These are phyloP conservation scores for Odiellus spinosus DNA, from an alignment of 2,888 invertebrate genomes.

Conservation along the genomic window DNA sequence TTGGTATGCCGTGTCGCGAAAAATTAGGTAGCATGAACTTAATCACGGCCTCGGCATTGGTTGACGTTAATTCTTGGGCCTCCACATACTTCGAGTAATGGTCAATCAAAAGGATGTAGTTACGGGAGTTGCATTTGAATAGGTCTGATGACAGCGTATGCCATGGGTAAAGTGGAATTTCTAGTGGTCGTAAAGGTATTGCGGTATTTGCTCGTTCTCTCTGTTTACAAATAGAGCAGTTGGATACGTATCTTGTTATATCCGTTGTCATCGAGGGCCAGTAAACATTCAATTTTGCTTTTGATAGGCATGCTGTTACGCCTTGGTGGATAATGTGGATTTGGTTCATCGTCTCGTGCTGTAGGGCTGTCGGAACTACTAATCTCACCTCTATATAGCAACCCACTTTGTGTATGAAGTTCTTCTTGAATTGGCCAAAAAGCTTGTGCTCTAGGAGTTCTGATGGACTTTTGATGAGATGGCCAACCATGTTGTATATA, in stretches of 20 bases:
- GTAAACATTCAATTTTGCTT: slow-evolving; percentile 4
- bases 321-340: slow-evolving; percentile 3
- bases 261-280: slow-evolving; percentile 4
- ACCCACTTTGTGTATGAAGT: slow-evolving; percentile 2
- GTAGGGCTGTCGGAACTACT: background rate
- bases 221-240: slow-evolving; percentile 1
- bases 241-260: background rate
- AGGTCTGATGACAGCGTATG: slow-evolving; percentile 1
- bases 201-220: slow-evolving; percentile 1
- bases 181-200: background rate
- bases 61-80: background rate
- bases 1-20: slow-evolving; percentile 3
- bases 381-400: slow-evolving; percentile 5
- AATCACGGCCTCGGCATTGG: slow-evolving; percentile 2
- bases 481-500: slow-evolving; percentile 5
- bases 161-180: slow-evolving; percentile 3
- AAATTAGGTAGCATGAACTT: slow-evolving; percentile 3
- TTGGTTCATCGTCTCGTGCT: background rate
- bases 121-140: background rate
- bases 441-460: background rate
- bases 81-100: slow-evolving; percentile 6
- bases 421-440: slow-evolving; percentile 4
- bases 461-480: background rate
- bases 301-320: slow-evolving; percentile 3
- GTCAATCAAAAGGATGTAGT: slow-evolving; percentile 4